Conservation (phyloP, 53 echinoderm and acorn worm genomes). For the Patiria pectinifera region DNA sequence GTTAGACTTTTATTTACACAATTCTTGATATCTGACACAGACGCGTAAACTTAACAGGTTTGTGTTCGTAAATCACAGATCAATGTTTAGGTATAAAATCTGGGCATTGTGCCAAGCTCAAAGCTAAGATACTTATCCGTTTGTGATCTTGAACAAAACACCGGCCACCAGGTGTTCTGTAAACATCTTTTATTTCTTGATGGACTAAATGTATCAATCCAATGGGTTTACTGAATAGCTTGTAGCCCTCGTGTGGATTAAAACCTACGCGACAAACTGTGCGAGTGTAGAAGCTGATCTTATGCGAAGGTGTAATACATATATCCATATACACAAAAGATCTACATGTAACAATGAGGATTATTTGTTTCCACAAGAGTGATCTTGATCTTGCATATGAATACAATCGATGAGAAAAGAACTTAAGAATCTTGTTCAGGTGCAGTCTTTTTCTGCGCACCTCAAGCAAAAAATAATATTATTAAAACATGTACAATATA, state of each 20-base stretch:
- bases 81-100: constrained; percentile 1
- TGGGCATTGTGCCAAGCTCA: not conserved
- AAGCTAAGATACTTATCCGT: not conserved
- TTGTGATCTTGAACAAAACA: not conserved
- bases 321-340: not conserved
- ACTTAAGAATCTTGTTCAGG: too few relatives aligned
- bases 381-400: not conserved
- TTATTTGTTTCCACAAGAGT: not conserved
- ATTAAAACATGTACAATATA: not conserved
- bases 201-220: not conserved
- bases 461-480: not conserved
- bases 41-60: not conserved
- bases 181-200: too few relatives aligned
- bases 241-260: not conserved
- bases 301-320: not conserved
- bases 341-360: not conserved
- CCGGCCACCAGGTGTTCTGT: not conserved
- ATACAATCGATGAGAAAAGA: too few relatives aligned
- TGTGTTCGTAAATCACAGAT: not conserved
- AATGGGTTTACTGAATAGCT: not conserved
- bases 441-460: not conserved
- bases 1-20: constrained; percentile 7
- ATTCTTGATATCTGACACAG: not conserved
- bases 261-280: too few relatives aligned
- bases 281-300: not conserved